Evolutionary conservation across 2,888 invertebrate species (phyloP), one percentile per base, ranked within the genome.

Genomic region (Nephrotoma appendiculata): DNA sequence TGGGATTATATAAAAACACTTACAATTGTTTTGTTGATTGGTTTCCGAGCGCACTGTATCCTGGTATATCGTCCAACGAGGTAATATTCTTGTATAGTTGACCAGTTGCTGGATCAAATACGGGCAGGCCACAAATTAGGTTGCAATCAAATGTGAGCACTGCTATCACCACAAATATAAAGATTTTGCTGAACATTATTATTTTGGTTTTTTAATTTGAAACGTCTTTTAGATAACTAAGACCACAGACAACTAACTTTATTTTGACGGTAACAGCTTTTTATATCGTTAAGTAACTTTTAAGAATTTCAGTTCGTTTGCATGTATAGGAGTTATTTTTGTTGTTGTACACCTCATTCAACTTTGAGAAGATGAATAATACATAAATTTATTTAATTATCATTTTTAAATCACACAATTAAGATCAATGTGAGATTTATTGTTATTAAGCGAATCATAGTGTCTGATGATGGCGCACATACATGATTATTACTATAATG

Each of bases 11-110:
- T 19, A 19, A 41, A 19, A 7, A n/a, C 31, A 9, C 12, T 86
- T 44, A 57, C 85, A 19, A 15, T 85, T 52, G n/a, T 83, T 86
- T 88, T 86, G 52, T 41, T 11, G 48, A 41, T 2, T 43, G 12
- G 42, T 86, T 52, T 12, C 41, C 52, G n/a, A 41, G 5, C 15
- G 41, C n/a, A 86, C 71, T 43, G n/a, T 86, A 52, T 48, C 71
- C 86, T 12, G 52, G 57, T 52, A 42, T 86, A 52, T 86, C 48
- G 7, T 42, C 57, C 12, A 86, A 57, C 41, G 31, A 42, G 41
- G 57, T 52, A 6, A 86, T 86, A 12, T 57, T 57, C 15, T 52
- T 86, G n/a, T 86, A 89, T 42, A 84, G 15, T 42, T 84, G 12
- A 2, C 84, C 84, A 11, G 84, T 84, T 15, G 42, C 12, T 42